Evolutionary conservation across 2,797 vertebrate genomes (phyloP), one percentile per base, ranked within the genome.

Genomic region (Macropus fuliginosus): DNA sequence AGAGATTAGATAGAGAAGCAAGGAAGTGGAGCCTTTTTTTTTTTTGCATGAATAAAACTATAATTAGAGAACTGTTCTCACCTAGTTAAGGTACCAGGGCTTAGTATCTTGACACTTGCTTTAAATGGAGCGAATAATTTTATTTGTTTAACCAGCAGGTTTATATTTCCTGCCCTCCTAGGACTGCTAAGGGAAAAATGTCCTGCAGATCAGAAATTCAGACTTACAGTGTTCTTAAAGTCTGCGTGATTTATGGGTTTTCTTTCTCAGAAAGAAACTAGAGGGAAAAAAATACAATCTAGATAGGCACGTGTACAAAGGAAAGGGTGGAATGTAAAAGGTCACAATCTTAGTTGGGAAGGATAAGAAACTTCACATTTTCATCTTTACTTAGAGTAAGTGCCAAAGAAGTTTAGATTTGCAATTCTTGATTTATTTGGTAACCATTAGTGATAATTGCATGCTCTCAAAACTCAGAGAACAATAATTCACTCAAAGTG

Each of bases 331-430:
- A 40, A 46, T 81, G 66, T 46, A 46, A 81, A 81, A 21, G n/a
- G 40, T 46, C n/a, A 81, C 6, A n/a, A n/a, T 66, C 34, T 74
- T 40, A 40, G 18, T 18, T n/a, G 27, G 10, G 54, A 96, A 46
- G 74, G 93, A 93, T 27, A 57, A 9, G 81, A 57, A 46, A 94
- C 28, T 94, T 56, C 89, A 13, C 4, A 57, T 46, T 54, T 13
- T 89, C 93, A 81, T 54, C 31, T 92, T 34, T 93, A 54, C 46
- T 52, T 92, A 52, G 46, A 8, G 3, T 0, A 94, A 93, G 40
- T 74, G 34, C 56, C 52, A 28, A 74, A 93, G 57, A 55, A 87
- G n/a, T 94, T 94, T 55, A 89, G 28, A 95, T 62, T 55, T 24
- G 14, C 18, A 74, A n/a, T 94, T 93, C 34, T 2, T 8, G 92